Conservation (phyloP, 2,797 vertebrate species). For the Sorex maritimensis region DNA sequence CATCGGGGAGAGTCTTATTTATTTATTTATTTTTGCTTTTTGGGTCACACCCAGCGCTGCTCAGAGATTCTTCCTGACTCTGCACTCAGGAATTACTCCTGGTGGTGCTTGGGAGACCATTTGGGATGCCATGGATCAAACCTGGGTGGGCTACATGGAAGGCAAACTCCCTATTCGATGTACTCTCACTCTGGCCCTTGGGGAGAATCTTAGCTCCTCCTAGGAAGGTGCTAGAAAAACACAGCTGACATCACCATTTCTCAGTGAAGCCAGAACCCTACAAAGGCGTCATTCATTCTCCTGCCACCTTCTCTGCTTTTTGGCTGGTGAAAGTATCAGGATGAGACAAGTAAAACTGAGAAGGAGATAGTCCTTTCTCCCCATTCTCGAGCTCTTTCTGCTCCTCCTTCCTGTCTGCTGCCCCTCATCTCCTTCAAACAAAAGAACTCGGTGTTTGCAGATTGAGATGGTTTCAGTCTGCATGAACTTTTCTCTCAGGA, state of each 20-base stretch:
- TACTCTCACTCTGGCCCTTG: no score
- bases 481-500: neutral
- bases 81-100: no score
- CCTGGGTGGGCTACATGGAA: no score
- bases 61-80: no score
- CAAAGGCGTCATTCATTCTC: constrained; percentile 9
- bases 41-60: no score
- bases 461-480: neutral
- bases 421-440: neutral
- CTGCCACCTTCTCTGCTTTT: neutral
- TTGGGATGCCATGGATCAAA: no score
- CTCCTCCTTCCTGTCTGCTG: neutral
- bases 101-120: no score
- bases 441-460: neutral
- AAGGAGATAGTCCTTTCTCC: no score
- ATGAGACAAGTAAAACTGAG: neutral
- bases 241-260: neutral
- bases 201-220: neutral
- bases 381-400: neutral
- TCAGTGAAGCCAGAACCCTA: constrained; percentile 19
- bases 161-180: no score
- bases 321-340: neutral
- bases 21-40: no score
- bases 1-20: neutral
- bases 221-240: neutral